Conservation (phyloP, 2,888 invertebrate genomes). For the Microplitis deprimator region DNA sequence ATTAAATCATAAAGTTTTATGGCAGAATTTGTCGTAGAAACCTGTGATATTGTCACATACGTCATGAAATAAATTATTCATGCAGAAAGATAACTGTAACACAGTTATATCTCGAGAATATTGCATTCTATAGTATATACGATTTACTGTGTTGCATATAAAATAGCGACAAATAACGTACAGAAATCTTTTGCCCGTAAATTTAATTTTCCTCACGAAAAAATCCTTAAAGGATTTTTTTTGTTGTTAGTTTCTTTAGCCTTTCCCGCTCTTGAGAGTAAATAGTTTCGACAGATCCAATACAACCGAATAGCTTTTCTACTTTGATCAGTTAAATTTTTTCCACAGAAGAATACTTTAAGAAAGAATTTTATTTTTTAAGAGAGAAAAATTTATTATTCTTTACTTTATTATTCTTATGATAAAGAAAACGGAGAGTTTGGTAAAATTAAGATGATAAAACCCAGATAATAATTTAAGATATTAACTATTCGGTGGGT, state of each 20-base stretch:
- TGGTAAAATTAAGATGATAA: no score
- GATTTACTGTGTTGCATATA: conserved; percentile 6
- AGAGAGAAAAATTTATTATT: neutral
- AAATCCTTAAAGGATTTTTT: neutral
- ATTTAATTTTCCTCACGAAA: neutral
- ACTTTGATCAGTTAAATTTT: neutral
- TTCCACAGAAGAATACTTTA: neutral
- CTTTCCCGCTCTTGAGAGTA: neutral
- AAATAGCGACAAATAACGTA: neutral
- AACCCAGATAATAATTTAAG: no score
- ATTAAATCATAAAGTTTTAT: neutral
- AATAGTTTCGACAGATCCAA: neutral
- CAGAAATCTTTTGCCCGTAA: neutral
- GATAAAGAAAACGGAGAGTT: no score
- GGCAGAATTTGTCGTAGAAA: conserved; percentile 1
- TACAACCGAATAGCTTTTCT: neutral
- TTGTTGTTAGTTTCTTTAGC: neutral
- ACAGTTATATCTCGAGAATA: neutral
- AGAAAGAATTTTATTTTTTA: neutral
- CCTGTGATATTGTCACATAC: conserved; percentile 3
- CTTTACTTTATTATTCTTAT: no score
- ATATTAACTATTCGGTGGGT: neutral
- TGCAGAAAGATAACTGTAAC: neutral
- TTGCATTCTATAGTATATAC: neutral
- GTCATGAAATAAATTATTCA: conserved; percentile 17